These are phyloP conservation scores for Crossocerus cetratus DNA, from an alignment of 2,888 invertebrate species.

Conservation along the genomic window DNA sequence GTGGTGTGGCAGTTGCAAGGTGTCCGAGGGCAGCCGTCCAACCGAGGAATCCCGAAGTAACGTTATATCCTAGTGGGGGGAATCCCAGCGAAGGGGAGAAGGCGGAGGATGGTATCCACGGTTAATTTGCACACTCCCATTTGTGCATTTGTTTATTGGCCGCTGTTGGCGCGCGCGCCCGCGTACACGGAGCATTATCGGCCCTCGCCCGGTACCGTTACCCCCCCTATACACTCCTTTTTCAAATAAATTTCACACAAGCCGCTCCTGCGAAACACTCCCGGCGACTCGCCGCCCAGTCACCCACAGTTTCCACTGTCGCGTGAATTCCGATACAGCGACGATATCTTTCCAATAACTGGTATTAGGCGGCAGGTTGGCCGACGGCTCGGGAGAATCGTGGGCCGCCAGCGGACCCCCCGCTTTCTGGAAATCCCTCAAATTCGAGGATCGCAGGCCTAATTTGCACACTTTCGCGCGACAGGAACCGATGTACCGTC, in stretches of 20 bases:
- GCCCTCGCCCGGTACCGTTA: constrained; percentile 40
- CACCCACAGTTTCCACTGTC: neutral
- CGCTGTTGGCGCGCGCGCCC: neutral
- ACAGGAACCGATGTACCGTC: neutral
- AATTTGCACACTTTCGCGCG: constrained; percentile 3
- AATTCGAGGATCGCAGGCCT: neutral
- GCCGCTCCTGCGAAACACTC: neutral
- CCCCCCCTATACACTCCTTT: constrained; percentile 8
- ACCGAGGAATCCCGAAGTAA: constrained; percentile 41
- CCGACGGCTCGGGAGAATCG: neutral
- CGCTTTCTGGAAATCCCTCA: neutral
- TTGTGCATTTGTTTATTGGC: constrained; percentile 49
- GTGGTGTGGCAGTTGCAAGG: constrained; percentile 20
- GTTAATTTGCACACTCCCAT: constrained; percentile 44
- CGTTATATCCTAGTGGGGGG: constrained; percentile 24
- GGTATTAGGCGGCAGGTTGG: neutral
- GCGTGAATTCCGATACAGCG: too few relatives aligned
- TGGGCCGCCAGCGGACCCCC: neutral
- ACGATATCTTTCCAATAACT: neutral
- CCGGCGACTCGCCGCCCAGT: neutral
- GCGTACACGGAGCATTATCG: constrained; percentile 9
- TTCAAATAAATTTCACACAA: constrained; percentile 10
- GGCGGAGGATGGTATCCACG: constrained; percentile 3
- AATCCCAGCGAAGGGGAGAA: constrained; percentile 20
- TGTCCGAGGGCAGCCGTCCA: neutral